Conservation (phyloP, 92 coral and sea anemone species). For the Plumapathes pennacea region DNA sequence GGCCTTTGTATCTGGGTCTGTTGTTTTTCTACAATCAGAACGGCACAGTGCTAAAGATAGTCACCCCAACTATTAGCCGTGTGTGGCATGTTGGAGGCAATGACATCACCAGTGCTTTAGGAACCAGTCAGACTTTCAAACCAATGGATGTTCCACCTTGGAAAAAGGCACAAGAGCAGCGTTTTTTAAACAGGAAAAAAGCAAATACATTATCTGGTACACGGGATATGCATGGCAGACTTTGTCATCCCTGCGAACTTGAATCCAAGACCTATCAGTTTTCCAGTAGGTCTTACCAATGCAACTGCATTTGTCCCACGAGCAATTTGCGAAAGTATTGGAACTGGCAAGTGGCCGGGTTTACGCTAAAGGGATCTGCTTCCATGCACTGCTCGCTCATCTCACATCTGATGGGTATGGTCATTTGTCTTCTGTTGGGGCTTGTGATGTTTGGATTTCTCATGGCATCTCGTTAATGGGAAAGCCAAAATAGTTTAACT, state of each 20-base stretch:
- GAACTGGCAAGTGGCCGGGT: slow-evolving; percentile 87
- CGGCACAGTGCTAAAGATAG: slow-evolving; percentile 71
- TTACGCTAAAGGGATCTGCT: slow-evolving; percentile 47
- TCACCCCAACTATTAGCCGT: slow-evolving; percentile 88
- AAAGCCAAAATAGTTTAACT: too few relatives aligned
- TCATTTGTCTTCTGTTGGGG: slow-evolving; percentile 61
- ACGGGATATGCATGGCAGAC: slow-evolving; percentile 79
- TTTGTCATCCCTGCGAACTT: slow-evolving; percentile 84
- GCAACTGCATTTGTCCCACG: slow-evolving; percentile 73
- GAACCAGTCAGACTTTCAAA: slow-evolving; percentile 4
- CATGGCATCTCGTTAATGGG: slow-evolving; percentile 52
- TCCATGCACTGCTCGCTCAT: slow-evolving; percentile 74
- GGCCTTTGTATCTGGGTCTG: slow-evolving; percentile 87
- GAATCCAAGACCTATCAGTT: slow-evolving; percentile 64
- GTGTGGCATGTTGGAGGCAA: slow-evolving; percentile 95
- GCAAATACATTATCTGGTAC: slow-evolving; percentile 71
- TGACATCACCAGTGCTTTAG: slow-evolving; percentile 31
- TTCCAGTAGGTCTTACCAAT: slow-evolving; percentile 56
- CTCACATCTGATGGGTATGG: slow-evolving; percentile 81
- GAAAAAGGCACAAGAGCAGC: slow-evolving; percentile 73
- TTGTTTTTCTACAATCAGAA: slow-evolving; percentile 79
- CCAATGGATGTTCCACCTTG: slow-evolving; percentile 65
- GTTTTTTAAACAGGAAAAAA: slow-evolving; percentile 65
- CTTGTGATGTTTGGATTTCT: slow-evolving; percentile 74
- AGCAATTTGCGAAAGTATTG: slow-evolving; percentile 70